Base-by-base conservation (phyloP, 2,888 invertebrate species). In the Latheticus oryzae region DNA sequence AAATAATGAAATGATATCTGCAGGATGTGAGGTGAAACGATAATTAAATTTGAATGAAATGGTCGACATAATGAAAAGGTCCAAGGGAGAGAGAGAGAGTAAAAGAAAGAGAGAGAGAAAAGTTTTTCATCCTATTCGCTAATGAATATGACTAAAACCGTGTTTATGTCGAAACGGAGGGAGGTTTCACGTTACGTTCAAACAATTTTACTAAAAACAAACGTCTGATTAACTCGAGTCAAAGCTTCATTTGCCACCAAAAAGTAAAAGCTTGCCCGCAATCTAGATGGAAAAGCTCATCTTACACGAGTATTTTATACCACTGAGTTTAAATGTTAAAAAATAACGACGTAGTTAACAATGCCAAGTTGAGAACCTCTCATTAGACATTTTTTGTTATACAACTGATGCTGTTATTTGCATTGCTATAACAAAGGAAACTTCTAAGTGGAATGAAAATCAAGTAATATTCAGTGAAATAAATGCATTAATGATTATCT, bases 1-100 rank as follows among this genome's bases (percentile, higher is more conserved):
- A 47, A 47, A 47, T 47, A 47, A 47, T 32, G 35, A 35, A 47
- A 47, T 35, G 47, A 33, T 33, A 24, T 13, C 42, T 15, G 8
- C 8, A 42, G 26, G 42, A 42, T 28, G 42, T 11, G 5, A 16
- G 8, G 28, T 12, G 12, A 13, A 42, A 42, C 26, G 42, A 42
- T 42, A 42, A 42, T 42, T 42, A 42, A 42, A 42, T 42, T 42
- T 42, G 15, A 42, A 42, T 42, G 42, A 42, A 42, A 42, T 26
- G 42, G 26, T 26, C 42, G 24, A 38, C 38, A 17, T 42, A 42
- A 42, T 42, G 42, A 42, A 42, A 42, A 19, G 26, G 17, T 35
- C 9, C 28, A 9, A 9, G 2, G 28, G 9, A 28, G 3, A 8
- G 11, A 28, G 11, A 5, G 1, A 1, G 11, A 28, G 12, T 28